These are phyloP conservation scores for Campylorhamphus procurvoides DNA, from an alignment of 2,113 vertebrate species.

Conservation along the genomic window DNA sequence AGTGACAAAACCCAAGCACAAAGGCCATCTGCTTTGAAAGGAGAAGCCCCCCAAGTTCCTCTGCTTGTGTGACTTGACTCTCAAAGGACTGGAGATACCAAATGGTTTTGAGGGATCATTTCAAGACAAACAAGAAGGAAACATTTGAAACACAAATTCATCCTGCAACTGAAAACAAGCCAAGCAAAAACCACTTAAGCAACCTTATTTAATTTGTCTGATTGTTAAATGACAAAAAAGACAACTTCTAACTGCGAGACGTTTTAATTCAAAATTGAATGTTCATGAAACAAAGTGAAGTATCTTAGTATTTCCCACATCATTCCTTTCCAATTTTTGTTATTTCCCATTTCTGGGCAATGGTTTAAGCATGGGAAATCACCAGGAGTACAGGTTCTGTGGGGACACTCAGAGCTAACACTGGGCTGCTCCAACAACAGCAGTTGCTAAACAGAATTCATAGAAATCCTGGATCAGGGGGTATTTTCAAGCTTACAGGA, in stretches of 20 bases:
- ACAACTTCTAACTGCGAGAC: neutral
- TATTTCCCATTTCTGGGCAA: neutral
- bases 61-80: neutral
- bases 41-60: neutral
- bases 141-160: neutral
- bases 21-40: neutral
- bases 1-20: neutral
- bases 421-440: neutral
- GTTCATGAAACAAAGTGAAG: neutral
- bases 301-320: neutral
- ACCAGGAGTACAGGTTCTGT: neutral
- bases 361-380: neutral
- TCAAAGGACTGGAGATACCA: neutral
- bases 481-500: neutral
- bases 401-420: neutral
- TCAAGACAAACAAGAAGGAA: neutral
- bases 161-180: neutral
- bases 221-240: neutral
- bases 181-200: neutral
- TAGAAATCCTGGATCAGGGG: neutral
- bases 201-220: neutral
- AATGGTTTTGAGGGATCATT: neutral
- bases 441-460: neutral
- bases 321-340: neutral
- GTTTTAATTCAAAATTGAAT: neutral